Conservation (phyloP, 2,888 invertebrate species). For the Hydrotaea diabolus region DNA sequence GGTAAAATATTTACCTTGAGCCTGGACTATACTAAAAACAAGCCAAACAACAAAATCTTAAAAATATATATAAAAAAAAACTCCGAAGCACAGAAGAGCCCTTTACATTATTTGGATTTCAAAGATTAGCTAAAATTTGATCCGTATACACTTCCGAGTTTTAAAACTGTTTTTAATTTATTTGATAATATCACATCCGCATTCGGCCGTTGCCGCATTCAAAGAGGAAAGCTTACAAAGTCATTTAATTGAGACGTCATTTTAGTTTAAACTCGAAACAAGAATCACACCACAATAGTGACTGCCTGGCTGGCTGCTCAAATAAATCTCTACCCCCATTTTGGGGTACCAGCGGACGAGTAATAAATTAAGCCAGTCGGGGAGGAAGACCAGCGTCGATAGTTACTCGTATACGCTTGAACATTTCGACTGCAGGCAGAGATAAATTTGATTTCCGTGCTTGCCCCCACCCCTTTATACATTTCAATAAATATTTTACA, state of each 20-base stretch:
- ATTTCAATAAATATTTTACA: conserved; percentile 53
- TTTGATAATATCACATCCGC: background rate
- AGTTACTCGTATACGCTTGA: background rate
- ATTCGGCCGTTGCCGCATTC: background rate
- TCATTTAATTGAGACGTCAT: background rate
- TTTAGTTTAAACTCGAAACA: background rate
- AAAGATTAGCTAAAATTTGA: background rate
- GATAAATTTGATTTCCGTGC: conserved; percentile 40
- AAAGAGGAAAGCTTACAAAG: background rate
- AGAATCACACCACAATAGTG: background rate
- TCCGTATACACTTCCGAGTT: conserved; percentile 7
- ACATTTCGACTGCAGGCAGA: conserved; percentile 22
- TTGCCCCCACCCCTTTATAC: background rate
- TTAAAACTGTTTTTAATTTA: conserved; percentile 2
- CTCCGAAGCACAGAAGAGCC: no score
- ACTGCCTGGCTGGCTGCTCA: background rate
- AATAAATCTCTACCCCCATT: background rate
- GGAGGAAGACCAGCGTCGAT: background rate
- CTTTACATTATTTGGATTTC: no score
- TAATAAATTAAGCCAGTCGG: background rate
- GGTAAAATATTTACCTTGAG: no score
- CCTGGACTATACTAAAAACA: no score
- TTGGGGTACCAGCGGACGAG: background rate
- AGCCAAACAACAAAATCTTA: no score
- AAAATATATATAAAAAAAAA: no score